These are phyloP conservation scores for Stenurella melanura DNA, from an alignment of 2,888 invertebrate species.

Conservation along the genomic window DNA sequence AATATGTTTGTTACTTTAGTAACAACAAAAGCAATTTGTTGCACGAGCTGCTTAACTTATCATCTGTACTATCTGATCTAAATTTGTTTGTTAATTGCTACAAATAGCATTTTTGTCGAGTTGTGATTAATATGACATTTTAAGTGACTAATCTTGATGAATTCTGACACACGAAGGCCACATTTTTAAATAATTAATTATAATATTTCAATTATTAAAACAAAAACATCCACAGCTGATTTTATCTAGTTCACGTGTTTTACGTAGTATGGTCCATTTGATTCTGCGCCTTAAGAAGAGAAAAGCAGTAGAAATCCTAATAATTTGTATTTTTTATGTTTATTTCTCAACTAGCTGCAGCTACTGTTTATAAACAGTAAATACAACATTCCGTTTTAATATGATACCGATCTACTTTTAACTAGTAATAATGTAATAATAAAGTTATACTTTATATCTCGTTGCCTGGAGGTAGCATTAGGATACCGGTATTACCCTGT, in stretches of 20 bases:
- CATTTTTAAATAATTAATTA: slow-evolving; percentile 39
- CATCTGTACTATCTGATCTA: slow-evolving; percentile 12
- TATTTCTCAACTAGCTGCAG: slow-evolving; percentile 14
- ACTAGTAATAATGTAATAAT: slow-evolving; percentile 49
- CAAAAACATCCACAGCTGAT: slow-evolving; percentile 26
- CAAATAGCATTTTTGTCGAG: slow-evolving; percentile 31
- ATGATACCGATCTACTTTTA: slow-evolving; percentile 46
- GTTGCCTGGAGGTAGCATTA: slow-evolving; percentile 43
- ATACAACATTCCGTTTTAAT: slow-evolving; percentile 40
- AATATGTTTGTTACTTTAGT: not conserved
- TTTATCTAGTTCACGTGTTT: slow-evolving; percentile 23
- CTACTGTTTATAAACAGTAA: slow-evolving; percentile 41
- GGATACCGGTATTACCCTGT: slow-evolving; percentile 53
- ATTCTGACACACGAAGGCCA: slow-evolving; percentile 33
- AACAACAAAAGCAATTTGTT: slow-evolving; percentile 18
- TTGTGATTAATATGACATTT: slow-evolving; percentile 40
- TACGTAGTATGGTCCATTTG: not conserved
- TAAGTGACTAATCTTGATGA: slow-evolving; percentile 41
- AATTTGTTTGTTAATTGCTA: slow-evolving; percentile 40
- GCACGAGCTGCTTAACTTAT: slow-evolving; percentile 20
- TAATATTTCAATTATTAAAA: slow-evolving; percentile 35
- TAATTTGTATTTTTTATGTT: slow-evolving; percentile 24
- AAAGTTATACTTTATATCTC: slow-evolving; percentile 42
- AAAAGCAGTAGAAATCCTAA: slow-evolving; percentile 18
- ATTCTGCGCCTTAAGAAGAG: not conserved